A percentile compares a stretch with the other conserved stretches of the same genome.
phyloP scores from a whole-genome alignment of 1,140 invertebrate genomes.

The Hetaerina americana region DNA sequence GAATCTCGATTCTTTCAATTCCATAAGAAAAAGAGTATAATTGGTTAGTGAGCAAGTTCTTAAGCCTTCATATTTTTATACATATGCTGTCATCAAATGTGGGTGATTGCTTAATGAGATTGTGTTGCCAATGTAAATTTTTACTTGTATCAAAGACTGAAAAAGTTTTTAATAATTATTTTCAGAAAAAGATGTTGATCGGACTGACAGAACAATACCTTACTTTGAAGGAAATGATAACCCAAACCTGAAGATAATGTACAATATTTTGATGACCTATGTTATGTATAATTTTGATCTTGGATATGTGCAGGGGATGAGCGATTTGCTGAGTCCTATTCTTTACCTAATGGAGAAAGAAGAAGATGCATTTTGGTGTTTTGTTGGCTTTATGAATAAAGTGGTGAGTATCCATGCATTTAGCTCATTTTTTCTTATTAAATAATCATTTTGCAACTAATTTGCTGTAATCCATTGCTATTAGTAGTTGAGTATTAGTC shows the following conservation, averaged over 20 bases:
- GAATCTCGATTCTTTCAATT: conserved; percentile 80
- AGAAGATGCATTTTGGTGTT: conserved; percentile 98
- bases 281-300: conserved; percentile 99
- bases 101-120: conserved; percentile 3
- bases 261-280: conserved; percentile 95
- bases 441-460: background rate
- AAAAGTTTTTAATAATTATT: conserved; percentile 14
- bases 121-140: background rate
- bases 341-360: conserved; percentile 82
- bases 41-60: conserved; percentile 41
- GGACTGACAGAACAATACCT: conserved; percentile 84
- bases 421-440: conserved; percentile 11
- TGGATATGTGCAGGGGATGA: conserved; percentile 95
- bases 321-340: conserved; percentile 88
- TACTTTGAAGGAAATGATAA: conserved; percentile 89
- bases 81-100: background rate
- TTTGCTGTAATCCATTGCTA: no score
- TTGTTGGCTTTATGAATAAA: conserved; percentile 95
- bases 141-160: background rate
- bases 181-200: conserved; percentile 90
- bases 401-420: conserved; percentile 49
- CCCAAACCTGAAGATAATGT: conserved; percentile 67
- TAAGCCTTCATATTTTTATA: no score
- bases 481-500: no score
- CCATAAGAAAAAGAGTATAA: conserved; percentile 82